Percentiles rank a stretch among this genome's conserved stretches.
Evolutionary conservation across 2,797 vertebrate species (phyloP).

Genomic region (Perodicticus potto): DNA sequence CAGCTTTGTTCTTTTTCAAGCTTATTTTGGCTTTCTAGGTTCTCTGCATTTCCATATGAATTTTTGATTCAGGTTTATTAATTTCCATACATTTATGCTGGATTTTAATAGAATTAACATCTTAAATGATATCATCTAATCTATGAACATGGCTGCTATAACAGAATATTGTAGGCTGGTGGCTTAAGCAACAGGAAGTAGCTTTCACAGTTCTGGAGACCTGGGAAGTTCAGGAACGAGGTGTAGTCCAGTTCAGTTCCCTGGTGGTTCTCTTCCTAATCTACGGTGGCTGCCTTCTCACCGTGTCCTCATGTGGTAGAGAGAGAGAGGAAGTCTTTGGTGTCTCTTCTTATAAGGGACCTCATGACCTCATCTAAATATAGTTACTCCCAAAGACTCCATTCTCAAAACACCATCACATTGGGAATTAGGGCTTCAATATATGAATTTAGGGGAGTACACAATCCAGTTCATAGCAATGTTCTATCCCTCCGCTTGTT

Average conservation of each 20-base stretch:
- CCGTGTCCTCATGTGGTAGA: background rate
- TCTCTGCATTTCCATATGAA: conserved; percentile 17
- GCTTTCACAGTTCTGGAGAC: background rate
- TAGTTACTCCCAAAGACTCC: background rate
- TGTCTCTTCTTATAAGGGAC: no score
- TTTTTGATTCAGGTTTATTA: background rate
- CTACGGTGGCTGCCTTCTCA: background rate
- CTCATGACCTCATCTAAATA: no score
- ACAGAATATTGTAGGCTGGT: no score
- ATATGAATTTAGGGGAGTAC: background rate
- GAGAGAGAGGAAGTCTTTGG: no score
- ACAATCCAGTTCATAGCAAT: background rate
- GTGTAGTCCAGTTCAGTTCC: background rate
- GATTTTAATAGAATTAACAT: background rate
- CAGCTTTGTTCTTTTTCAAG: no score
- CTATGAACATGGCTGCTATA: background rate
- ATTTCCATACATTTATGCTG: background rate
- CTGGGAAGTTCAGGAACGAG: background rate
- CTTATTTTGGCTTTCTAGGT: background rate
- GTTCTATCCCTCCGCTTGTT: background rate
- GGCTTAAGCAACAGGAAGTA: no score
- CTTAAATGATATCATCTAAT: background rate
- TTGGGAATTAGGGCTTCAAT: background rate
- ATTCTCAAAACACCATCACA: background rate
- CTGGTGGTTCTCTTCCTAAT: background rate